Conservation (phyloP, 2,888 invertebrate genomes). For the Hylaea fasciaria region DNA sequence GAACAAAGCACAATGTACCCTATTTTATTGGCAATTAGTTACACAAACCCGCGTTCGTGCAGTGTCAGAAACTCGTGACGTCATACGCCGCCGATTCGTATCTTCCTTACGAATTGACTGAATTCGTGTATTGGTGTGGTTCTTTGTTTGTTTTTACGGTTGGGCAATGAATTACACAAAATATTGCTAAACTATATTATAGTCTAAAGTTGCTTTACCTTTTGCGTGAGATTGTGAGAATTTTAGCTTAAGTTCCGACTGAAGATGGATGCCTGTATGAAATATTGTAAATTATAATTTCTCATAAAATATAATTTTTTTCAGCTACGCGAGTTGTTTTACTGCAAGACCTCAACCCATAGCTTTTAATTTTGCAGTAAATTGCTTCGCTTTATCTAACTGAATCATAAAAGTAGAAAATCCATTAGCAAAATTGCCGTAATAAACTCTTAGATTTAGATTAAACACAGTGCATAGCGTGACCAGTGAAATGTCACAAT, state of each 20-base stretch:
- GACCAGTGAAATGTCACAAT: slow-evolving; percentile 3
- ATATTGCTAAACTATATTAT: slow-evolving; percentile 85
- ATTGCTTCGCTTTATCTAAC: too few species aligned
- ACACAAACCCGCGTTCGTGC: slow-evolving; percentile 39
- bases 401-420: slow-evolving; percentile 1
- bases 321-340: slow-evolving; percentile 81
- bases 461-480: slow-evolving; percentile 7
- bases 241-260: slow-evolving; percentile 86
- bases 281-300: slow-evolving; percentile 86
- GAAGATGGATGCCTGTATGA: slow-evolving; percentile 85
- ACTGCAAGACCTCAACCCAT: slow-evolving; percentile 46
- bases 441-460: neutral
- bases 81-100: slow-evolving; percentile 57
- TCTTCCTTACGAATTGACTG: slow-evolving; percentile 72
- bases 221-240: slow-evolving; percentile 85
- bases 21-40: slow-evolving; percentile 55
- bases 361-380: neutral
- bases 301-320: slow-evolving; percentile 86
- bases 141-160: slow-evolving; percentile 72
- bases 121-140: slow-evolving; percentile 72
- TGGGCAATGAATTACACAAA: slow-evolving; percentile 79
- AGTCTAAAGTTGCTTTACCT: slow-evolving; percentile 86
- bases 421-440: slow-evolving; percentile 26
- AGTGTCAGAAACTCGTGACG: slow-evolving; percentile 49
- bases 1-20: slow-evolving; percentile 58